Conservation (phyloP, 1,140 invertebrate genomes). For the Nephotettix cincticeps region DNA sequence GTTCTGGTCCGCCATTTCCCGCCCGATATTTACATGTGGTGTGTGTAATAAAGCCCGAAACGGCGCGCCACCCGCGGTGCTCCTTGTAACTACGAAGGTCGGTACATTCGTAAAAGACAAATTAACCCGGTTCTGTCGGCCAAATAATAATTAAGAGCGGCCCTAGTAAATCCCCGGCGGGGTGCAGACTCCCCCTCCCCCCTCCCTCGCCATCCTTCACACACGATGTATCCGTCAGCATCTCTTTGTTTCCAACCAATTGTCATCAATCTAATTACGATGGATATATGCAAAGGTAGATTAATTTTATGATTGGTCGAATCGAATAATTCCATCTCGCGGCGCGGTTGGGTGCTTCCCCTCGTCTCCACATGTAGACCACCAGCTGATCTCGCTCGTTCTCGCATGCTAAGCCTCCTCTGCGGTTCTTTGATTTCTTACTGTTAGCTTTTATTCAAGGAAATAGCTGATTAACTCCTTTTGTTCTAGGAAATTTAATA, state of each 20-base stretch:
- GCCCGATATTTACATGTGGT: too few relatives aligned
- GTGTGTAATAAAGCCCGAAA: too few relatives aligned
- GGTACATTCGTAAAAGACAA: background rate
- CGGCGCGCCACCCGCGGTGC: too few relatives aligned
- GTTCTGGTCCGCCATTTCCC: too few relatives aligned
- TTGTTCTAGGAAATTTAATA: too few relatives aligned
- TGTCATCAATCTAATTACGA: slow-evolving; percentile 10
- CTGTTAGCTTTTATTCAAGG: too few relatives aligned
- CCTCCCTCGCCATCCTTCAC: background rate
- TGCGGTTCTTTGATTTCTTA: too few relatives aligned
- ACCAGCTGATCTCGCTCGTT: too few relatives aligned
- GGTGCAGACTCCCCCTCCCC: background rate
- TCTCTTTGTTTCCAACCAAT: background rate
- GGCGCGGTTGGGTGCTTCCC: slow-evolving; percentile 2
- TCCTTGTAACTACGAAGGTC: too few relatives aligned
- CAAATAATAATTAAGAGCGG: slow-evolving; percentile 1
- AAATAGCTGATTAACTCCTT: too few relatives aligned
- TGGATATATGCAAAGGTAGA: slow-evolving; percentile 10
- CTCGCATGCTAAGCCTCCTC: too few relatives aligned
- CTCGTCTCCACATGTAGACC: too few relatives aligned
- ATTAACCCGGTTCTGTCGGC: slow-evolving; percentile 8
- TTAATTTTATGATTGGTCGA: slow-evolving; percentile 1
- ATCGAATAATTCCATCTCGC: background rate
- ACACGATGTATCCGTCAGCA: background rate
- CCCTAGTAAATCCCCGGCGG: background rate